phyloP scores from a whole-genome alignment of 1,140 invertebrate genomes.

The Dolichoris vasculosae region DNA sequence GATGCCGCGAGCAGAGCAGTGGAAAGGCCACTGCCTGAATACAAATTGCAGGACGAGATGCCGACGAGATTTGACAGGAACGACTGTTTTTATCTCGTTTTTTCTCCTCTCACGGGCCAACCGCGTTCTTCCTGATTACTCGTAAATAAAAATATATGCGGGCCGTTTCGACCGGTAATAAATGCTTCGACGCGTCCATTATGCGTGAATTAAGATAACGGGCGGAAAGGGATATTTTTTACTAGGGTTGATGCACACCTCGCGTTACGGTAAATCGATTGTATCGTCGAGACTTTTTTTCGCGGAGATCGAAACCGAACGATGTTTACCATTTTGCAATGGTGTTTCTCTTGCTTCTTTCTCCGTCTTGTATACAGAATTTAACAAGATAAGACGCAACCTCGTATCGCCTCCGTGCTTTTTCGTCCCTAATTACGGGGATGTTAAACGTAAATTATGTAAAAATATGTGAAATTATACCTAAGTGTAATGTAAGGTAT shows the following conservation, averaged over 20 bases:
- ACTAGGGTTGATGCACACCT: not conserved
- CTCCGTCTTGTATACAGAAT: not conserved
- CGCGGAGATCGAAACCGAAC: not conserved
- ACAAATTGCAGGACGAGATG: constrained; percentile 35
- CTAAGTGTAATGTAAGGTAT: not conserved
- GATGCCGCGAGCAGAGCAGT: constrained; percentile 7
- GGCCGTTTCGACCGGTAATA: not conserved
- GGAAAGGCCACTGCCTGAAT: not conserved
- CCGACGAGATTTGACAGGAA: constrained; percentile 48
- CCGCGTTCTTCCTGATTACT: not conserved
- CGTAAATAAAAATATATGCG: not conserved
- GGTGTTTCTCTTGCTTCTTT: not conserved
- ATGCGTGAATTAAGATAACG: constrained; percentile 26
- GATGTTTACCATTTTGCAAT: not conserved
- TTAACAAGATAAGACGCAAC: not conserved
- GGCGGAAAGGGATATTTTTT: not conserved
- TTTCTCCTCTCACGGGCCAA: not conserved
- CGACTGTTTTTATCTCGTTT: constrained; percentile 48
- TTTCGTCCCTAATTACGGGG: not conserved
- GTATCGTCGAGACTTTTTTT: not conserved
- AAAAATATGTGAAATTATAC: not conserved
- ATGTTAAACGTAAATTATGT: not conserved
- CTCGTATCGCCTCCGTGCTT: not conserved
- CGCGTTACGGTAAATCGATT: constrained; percentile 13
- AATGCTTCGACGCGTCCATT: constrained; percentile 21